These are phyloP conservation scores for Meliscaeva auricollis DNA, from an alignment of 2,888 invertebrate genomes.

Conservation along the genomic window DNA sequence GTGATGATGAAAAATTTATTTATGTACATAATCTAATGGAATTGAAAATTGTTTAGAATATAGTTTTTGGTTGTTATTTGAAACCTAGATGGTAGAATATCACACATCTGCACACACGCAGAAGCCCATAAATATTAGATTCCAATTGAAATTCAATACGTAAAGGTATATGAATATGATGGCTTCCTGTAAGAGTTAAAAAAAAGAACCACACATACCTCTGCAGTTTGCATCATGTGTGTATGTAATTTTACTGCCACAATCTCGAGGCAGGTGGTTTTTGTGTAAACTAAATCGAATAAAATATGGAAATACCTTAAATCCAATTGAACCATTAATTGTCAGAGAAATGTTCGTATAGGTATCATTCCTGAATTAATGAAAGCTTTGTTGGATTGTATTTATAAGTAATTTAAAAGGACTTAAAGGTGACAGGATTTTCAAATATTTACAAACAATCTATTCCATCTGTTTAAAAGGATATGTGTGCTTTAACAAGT, in stretches of 20 bases:
- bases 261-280: background rate
- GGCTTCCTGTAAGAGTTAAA: too few relatives aligned
- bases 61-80: background rate
- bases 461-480: background rate
- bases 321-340: constrained; percentile 18
- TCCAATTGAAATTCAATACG: background rate
- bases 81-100: background rate
- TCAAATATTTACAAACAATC: constrained; percentile 8
- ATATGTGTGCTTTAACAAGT: background rate
- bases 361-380: constrained; percentile 32
- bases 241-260: background rate
- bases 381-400: background rate
- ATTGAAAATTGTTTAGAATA: background rate
- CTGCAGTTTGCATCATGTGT: background rate
- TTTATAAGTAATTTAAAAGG: background rate
- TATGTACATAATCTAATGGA: constrained; percentile 7
- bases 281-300: background rate
- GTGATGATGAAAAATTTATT: background rate
- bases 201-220: background rate
- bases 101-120: background rate
- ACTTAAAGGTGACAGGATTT: constrained; percentile 3
- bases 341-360: background rate
- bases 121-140: background rate
- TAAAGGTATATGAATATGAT: too few relatives aligned
- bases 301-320: constrained; percentile 23